phyloP scores from a whole-genome alignment of 2,113 vertebrate species.

The Dendrocopos noguchii region DNA sequence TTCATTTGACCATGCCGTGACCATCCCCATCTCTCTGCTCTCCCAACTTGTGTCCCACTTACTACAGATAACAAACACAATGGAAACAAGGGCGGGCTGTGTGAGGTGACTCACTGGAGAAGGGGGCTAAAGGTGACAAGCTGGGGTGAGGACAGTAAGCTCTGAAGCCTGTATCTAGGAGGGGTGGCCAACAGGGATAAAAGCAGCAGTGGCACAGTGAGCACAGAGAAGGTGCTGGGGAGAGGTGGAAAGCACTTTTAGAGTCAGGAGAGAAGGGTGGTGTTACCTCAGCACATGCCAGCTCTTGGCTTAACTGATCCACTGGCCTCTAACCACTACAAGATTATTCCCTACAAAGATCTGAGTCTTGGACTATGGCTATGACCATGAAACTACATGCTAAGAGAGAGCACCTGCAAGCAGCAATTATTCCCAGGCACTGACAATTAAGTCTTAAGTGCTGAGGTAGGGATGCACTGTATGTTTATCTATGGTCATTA shows the following conservation, averaged over 20 bases:
- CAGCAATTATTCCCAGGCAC: background rate
- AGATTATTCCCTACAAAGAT: background rate
- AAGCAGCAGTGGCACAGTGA: background rate
- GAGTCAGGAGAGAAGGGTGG: background rate
- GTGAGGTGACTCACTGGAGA: background rate
- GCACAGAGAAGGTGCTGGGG: background rate
- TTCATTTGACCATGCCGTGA: background rate
- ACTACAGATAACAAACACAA: background rate
- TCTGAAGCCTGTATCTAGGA: background rate
- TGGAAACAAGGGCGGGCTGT: background rate
- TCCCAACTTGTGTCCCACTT: background rate
- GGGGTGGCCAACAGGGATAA: background rate
- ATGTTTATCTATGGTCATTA: background rate
- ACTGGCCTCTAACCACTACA: background rate
- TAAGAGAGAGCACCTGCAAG: rapidly evolving
- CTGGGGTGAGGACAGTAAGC: background rate
- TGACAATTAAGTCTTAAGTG: background rate
- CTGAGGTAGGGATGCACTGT: background rate
- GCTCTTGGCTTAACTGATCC: background rate
- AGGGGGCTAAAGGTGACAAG: background rate
- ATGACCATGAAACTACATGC: background rate
- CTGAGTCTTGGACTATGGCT: background rate
- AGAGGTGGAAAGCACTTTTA: background rate
- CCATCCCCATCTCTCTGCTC: background rate
- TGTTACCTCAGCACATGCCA: background rate